Percentiles rank a stretch among this genome's conserved stretches.
Evolutionary conservation across 2,888 invertebrate species (phyloP).

Genomic region (Meganola albula): DNA sequence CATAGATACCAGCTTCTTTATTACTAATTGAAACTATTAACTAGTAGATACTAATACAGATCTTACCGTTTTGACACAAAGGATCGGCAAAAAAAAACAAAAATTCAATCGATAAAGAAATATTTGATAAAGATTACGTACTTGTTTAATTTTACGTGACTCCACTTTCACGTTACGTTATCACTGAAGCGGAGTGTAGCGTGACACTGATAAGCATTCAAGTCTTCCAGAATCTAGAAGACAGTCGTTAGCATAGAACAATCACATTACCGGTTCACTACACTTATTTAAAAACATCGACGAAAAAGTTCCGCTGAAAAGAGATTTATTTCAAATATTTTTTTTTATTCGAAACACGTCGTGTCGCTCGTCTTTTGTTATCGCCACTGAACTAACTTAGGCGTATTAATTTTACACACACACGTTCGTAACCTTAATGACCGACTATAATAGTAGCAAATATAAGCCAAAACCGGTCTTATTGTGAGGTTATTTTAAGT

Average conservation of each 20-base stretch:
- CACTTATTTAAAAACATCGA: no score
- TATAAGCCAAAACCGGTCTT: constrained; percentile 55
- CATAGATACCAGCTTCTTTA: no score
- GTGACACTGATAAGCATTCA: constrained; percentile 24
- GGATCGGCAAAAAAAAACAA: no score
- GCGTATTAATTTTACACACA: constrained; percentile 43
- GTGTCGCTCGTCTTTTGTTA: constrained; percentile 57
- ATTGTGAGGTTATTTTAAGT: constrained; percentile 36
- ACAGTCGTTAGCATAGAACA: no score
- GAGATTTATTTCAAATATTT: constrained; percentile 20
- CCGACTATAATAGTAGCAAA: constrained; percentile 51
- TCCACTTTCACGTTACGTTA: constrained; percentile 37
- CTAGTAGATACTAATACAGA: no score
- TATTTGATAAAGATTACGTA: no score
- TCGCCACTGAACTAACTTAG: constrained; percentile 55
- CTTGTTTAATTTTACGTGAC: constrained; percentile 16
- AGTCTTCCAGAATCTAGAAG: no score
- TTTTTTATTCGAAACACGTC: constrained; percentile 50
- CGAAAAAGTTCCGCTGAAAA: constrained; percentile 4
- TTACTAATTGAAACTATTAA: no score
- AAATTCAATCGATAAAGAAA: no score
- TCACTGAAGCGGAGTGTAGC: constrained; percentile 30
- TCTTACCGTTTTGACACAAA: no score
- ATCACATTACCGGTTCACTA: no score
- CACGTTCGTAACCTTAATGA: constrained; percentile 47